Evolutionary conservation across 2,797 vertebrate species (phyloP).

Genomic region (Lagodon rhomboides): DNA sequence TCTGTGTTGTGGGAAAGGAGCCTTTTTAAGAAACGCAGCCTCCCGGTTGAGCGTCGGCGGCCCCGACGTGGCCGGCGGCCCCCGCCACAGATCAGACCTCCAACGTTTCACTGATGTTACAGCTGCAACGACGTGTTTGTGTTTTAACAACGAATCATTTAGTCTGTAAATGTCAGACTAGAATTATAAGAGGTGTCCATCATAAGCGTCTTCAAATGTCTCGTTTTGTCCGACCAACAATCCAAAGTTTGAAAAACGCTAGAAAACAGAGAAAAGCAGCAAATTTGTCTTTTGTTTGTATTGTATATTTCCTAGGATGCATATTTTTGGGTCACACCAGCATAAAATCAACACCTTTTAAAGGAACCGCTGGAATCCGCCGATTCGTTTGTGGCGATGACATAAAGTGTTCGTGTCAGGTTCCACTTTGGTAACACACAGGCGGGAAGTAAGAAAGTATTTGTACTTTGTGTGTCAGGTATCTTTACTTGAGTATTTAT

Average conservation of each 20-base stretch:
- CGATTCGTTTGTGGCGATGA: not conserved
- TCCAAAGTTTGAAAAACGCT: not conserved
- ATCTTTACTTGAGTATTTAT: too few species aligned
- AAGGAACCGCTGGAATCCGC: not conserved
- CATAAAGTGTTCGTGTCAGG: too few species aligned
- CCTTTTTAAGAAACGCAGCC: slow-evolving; percentile 70
- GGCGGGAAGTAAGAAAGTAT: too few species aligned
- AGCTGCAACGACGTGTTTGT: too few species aligned
- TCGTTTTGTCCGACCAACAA: not conserved
- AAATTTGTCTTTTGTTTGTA: not conserved
- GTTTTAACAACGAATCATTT: not conserved
- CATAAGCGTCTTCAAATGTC: not conserved
- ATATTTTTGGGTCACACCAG: not conserved
- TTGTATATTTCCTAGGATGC: not conserved
- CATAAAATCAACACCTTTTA: not conserved
- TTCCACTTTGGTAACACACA: not conserved
- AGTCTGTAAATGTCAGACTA: too few species aligned
- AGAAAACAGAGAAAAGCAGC: not conserved
- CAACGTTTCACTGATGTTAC: not conserved
- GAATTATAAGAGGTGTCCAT: not conserved
- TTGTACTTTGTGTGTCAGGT: too few species aligned
- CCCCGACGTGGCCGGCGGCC: slow-evolving; percentile 43
- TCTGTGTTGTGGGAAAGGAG: slow-evolving; percentile 64
- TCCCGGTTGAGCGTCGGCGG: slow-evolving; percentile 21
- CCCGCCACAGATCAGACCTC: slow-evolving; percentile 7